phyloP scores from a whole-genome alignment of 2,113 vertebrate species.

The Oenanthe oenanthe region DNA sequence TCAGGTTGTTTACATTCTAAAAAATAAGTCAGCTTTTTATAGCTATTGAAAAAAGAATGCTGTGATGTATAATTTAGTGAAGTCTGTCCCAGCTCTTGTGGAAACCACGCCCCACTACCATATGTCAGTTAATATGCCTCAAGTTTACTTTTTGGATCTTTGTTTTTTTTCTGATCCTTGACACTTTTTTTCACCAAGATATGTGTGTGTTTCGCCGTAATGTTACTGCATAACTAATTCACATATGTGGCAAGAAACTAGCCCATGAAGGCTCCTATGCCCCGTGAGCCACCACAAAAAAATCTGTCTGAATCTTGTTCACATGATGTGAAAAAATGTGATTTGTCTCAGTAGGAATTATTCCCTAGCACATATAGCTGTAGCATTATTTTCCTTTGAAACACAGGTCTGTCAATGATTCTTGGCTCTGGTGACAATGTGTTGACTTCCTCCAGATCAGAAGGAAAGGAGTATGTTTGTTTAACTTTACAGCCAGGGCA shows the following conservation, averaged over 20 bases:
- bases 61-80: neutral
- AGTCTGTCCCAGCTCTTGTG: neutral
- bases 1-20: neutral
- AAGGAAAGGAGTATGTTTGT: neutral
- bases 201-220: neutral
- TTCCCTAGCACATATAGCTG: neutral
- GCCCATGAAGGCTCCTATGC: neutral
- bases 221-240: neutral
- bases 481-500: constrained; percentile 18
- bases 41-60: neutral
- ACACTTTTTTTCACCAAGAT: neutral
- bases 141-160: neutral
- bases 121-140: neutral
- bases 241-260: neutral
- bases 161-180: neutral
- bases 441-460: constrained; percentile 15
- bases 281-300: neutral
- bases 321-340: neutral
- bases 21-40: neutral
- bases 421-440: neutral
- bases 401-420: neutral
- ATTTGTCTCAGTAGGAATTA: neutral
- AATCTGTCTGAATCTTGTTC: neutral
- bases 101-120: neutral
- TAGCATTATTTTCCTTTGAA: neutral